phyloP scores from a whole-genome alignment of 1,140 invertebrate genomes.

The Eupristina koningsbergeri region DNA sequence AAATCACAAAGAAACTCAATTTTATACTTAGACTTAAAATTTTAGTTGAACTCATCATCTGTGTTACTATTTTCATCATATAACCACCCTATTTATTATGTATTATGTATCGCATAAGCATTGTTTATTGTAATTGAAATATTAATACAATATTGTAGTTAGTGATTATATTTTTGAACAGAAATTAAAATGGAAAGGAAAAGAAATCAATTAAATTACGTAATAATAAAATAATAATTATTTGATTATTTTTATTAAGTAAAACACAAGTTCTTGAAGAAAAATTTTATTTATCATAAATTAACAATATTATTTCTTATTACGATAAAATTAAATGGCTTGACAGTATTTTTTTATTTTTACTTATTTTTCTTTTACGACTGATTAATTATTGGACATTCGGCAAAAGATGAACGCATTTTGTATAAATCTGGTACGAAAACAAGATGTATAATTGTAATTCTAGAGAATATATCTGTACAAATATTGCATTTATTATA shows the following conservation, averaged over 20 bases:
- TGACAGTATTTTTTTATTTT: constrained; percentile 26
- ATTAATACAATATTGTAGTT: constrained; percentile 7
- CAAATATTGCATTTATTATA: not conserved
- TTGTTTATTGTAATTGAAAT: constrained; percentile 3
- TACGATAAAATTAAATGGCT: constrained; percentile 29
- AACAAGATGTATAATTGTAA: constrained; percentile 4
- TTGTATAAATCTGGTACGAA: constrained; percentile 41
- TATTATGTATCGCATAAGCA: constrained; percentile 37
- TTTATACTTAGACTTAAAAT: not conserved
- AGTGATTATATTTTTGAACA: not conserved
- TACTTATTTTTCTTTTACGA: constrained; percentile 23
- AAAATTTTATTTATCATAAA: constrained; percentile 36
- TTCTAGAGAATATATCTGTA: not conserved
- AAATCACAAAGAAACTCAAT: not conserved
- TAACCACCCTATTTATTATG: too few species aligned
- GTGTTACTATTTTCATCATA: not conserved
- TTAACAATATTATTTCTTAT: constrained; percentile 45
- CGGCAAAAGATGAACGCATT: constrained; percentile 27
- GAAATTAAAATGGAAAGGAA: not conserved
- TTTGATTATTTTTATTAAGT: not conserved
- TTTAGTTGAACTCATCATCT: not conserved
- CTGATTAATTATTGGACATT: constrained; percentile 21
- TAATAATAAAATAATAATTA: not conserved
- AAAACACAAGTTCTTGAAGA: constrained; percentile 40
- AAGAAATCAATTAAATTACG: not conserved